Evolutionary conservation across 2,113 vertebrate genomes (phyloP), one percentile per base, ranked within the genome.

Genomic region (Halichoeres trimaculatus): DNA sequence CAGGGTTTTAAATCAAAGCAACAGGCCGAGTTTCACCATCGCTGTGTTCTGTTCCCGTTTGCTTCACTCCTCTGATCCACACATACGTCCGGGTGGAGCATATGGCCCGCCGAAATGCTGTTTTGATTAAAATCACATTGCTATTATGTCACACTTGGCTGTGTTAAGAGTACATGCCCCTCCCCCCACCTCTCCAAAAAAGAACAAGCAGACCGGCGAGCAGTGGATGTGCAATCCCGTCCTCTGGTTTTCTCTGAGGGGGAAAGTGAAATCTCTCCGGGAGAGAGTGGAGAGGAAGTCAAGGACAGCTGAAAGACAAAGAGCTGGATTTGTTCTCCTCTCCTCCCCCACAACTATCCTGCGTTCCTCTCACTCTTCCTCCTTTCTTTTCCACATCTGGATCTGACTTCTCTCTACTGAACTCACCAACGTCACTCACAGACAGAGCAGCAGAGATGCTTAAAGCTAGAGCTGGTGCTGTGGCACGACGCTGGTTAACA

Each of bases 71-170:
- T 70, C 48, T 41, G 40, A 74, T 78, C 76, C 77, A 76, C 80
- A 68, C 78, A 61, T 83, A 69, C 55, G 40, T 76, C 48, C 56
- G 80, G 76, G 84, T 76, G 87, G 76, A 85, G 85, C 80, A 20
- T 85, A 81, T 51, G 76, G 75, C 75, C 71, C 30, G 63, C 67
- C 41, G 86, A 89, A 87, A 88, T 84, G 80, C 87, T 91, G 92
- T 90, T 93, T 90, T 90, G 85, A 93, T 94, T 93, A 93, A 93
- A 93, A 93, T 93, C 86, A 78, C 91, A 88, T 90, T 88, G 83
- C 80, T 73, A 74, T 92, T 92, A 92, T 89, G 88, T 93, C 93
- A 94, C 85, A 70, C 74, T 93, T 93, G 93, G 93, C 93, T 74
- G 61, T 52, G 59, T 74, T 67, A 54, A 67, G 71, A 72, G 57